Base-by-base conservation (phyloP, 2,113 vertebrate species). In the Forbesichthys papilliferus region DNA sequence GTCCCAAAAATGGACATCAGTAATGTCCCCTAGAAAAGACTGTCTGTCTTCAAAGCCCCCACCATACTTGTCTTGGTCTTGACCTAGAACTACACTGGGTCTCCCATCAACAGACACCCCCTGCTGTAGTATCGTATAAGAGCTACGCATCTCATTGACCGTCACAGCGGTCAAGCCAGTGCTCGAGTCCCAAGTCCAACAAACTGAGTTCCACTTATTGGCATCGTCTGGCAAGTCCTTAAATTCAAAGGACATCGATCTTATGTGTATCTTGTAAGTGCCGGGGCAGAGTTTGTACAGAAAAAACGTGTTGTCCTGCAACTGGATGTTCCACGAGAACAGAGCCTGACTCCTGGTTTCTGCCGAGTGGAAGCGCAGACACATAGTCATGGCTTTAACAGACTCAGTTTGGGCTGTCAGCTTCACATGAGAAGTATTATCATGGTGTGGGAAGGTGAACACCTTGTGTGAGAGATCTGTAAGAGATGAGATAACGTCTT, bases 1-100 rank as follows among this genome's bases (percentile, higher is more conserved):
- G 71, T 74, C 20, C 71, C 71, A 74, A 36, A 74, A 33, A 59
- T 74, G 64, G 20, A 74, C 51, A 9, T 74, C 71, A 3, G 64
- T 56, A 13, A 74, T 68, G 57, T 67, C 65, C 13, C 71, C 71
- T 27, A 56, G 51, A 5, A 74, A 74, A 27, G 58, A 56, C 51
- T 60, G 58, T 7, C 16, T 16, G 16, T 16, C 0, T 10, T 67
- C 48, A 36, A 67, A 74, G 13, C 71, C 59, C 16, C 71, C 71
- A 49, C 71, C 71, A 11, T 62, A 67, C 1, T 4, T 34, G 42
- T 73, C 57, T 52, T 73, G 71, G 0, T 73, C 70, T 49, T 73
- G 63, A 6, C 56, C 56, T 11, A 58, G 27, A 4, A 58, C 12
- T 33, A 58, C 33, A 34, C 56, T 58, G 11, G 56, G 56, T 27